Evolutionary conservation across 2,113 vertebrate genomes (phyloP).

Genomic region (Osmerus mordax): DNA sequence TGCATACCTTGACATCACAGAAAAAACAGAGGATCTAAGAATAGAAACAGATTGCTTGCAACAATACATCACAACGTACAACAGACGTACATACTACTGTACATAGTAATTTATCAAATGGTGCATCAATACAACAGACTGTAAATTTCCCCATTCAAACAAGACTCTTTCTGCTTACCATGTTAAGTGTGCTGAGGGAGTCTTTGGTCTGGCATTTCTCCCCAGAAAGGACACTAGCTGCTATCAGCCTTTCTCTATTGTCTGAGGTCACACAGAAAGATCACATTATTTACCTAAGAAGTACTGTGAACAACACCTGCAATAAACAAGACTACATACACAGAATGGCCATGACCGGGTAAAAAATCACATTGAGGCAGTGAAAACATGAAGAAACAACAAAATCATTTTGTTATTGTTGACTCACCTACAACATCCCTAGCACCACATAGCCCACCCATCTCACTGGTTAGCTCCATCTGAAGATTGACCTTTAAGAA

Average conservation of each 20-base stretch:
- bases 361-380: neutral
- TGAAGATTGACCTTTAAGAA: too few relatives aligned
- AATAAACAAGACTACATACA: neutral
- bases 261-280: slow-evolving; percentile 15
- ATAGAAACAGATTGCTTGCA: too few relatives aligned
- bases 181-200: fast-evolving
- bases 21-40: neutral
- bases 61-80: too few relatives aligned
- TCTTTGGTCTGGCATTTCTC: slow-evolving; percentile 55
- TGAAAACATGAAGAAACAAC: neutral
- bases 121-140: too few relatives aligned
- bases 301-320: neutral
- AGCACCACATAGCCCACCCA: too few relatives aligned
- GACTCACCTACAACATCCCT: too few relatives aligned
- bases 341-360: neutral
- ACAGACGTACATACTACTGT: too few relatives aligned
- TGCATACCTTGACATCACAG: slow-evolving; percentile 44
- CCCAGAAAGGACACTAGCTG: slow-evolving; percentile 29
- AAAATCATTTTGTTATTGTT: too few relatives aligned
- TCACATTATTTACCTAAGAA: neutral
- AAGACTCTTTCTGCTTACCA: slow-evolving; percentile 22
- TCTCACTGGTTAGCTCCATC: too few relatives aligned
- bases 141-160: neutral
- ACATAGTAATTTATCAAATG: too few relatives aligned
- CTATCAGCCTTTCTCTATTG: slow-evolving; percentile 34